Evolutionary conservation across 1,140 invertebrate genomes (phyloP).

Genomic region (Diorhabda elongata): DNA sequence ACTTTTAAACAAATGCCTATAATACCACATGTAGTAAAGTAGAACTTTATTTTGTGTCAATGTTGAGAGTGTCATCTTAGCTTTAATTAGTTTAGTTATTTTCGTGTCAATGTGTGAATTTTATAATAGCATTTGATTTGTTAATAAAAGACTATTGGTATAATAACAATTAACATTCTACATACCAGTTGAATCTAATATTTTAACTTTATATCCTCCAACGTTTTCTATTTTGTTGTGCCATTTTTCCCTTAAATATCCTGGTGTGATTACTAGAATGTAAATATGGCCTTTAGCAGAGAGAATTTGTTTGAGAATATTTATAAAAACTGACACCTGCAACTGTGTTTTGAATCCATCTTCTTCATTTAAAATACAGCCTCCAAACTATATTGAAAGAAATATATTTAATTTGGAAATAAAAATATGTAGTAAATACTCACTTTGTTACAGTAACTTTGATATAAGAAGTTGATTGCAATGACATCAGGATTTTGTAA

Average conservation of each 20-base stretch:
- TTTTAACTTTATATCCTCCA: conserved; percentile 28
- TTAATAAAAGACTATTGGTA: no score
- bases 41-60: not conserved
- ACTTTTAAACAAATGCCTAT: not conserved
- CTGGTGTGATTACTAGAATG: conserved; percentile 31
- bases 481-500: conserved; percentile 32
- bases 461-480: conserved; percentile 34
- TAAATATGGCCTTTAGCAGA: conserved; percentile 12
- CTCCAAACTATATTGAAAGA: conserved; percentile 28
- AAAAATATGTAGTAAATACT: conserved; percentile 2
- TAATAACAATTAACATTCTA: conserved; percentile 10
- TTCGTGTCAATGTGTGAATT: conserved; percentile 9
- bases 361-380: conserved; percentile 40
- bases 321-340: conserved; percentile 35
- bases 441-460: conserved; percentile 32
- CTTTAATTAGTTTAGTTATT: conserved; percentile 2
- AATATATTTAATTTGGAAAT: not conserved
- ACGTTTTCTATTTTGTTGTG: conserved; percentile 31
- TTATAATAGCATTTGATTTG: not conserved
- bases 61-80: conserved; percentile 3
- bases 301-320: conserved; percentile 15
- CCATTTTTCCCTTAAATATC: conserved; percentile 31
- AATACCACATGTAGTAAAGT: not conserved
- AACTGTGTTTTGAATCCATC: conserved; percentile 34
- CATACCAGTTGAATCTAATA: conserved; percentile 29